These are phyloP conservation scores for Crematogaster levior DNA, from an alignment of 2,888 invertebrate genomes.

Conservation along the genomic window DNA sequence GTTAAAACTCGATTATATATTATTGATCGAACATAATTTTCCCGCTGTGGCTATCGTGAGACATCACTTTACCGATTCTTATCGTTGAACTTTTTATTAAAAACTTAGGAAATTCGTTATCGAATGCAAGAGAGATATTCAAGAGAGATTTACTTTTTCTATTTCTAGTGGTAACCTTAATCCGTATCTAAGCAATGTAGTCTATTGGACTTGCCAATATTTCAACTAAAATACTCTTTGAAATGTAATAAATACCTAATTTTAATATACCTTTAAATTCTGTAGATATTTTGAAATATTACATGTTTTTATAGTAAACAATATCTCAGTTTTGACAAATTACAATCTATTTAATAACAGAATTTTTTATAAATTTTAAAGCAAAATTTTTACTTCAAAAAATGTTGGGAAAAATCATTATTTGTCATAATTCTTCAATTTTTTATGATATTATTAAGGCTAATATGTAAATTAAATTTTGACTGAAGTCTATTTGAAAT, in stretches of 20 bases:
- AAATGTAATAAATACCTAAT: not conserved
- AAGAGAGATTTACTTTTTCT: constrained; percentile 16
- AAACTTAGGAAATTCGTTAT: constrained; percentile 5
- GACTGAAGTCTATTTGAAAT: not conserved
- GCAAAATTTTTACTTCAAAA: not conserved
- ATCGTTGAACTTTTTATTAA: constrained; percentile 20
- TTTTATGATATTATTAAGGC: not conserved
- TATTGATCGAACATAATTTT: not conserved
- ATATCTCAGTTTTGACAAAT: not conserved
- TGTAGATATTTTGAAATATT: not conserved
- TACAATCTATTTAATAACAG: not conserved
- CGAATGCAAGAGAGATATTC: constrained; percentile 13
- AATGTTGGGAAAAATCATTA: not conserved
- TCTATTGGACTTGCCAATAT: not conserved
- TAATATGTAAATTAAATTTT: not conserved
- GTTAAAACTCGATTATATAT: constrained; percentile 12
- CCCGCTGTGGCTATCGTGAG: not conserved
- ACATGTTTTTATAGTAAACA: not conserved
- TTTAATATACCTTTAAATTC: not conserved
- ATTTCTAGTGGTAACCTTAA: not conserved
- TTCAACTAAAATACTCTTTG: not conserved
- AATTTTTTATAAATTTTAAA: not conserved
- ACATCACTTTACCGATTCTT: constrained; percentile 14
- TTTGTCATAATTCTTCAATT: not conserved
- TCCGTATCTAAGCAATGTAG: not conserved